Evolutionary conservation across 2,113 vertebrate genomes (phyloP).

Genomic region (Rhynchopsitta pachyrhyncha): DNA sequence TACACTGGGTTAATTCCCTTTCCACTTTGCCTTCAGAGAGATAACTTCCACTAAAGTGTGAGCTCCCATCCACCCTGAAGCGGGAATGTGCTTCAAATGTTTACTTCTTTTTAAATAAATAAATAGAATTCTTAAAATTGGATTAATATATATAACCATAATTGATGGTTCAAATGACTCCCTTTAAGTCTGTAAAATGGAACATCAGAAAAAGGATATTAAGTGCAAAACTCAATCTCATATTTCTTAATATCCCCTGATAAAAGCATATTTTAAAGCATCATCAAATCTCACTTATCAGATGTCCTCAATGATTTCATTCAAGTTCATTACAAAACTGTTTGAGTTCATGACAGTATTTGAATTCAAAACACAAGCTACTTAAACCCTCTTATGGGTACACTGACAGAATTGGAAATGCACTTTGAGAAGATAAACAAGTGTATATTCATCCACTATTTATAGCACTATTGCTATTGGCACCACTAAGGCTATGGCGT

Average conservation of each 20-base stretch:
- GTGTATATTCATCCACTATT: neutral
- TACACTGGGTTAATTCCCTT: neutral
- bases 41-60: neutral
- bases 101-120: neutral
- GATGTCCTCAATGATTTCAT: neutral
- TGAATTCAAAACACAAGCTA: neutral
- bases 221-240: neutral
- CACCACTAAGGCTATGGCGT: neutral
- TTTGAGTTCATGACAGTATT: neutral
- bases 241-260: neutral
- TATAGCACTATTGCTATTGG: neutral
- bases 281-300: constrained; percentile 2
- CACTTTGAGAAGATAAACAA: constrained; percentile 8
- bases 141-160: no score
- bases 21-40: neutral
- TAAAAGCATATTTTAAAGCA: neutral
- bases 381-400: neutral
- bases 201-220: neutral
- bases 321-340: constrained; percentile 15
- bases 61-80: neutral
- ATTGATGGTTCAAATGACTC: neutral
- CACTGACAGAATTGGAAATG: neutral
- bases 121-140: neutral
- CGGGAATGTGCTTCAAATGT: neutral
- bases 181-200: neutral